phyloP scores from a whole-genome alignment of 2,113 vertebrate species.

The Nansenia antarctica region DNA sequence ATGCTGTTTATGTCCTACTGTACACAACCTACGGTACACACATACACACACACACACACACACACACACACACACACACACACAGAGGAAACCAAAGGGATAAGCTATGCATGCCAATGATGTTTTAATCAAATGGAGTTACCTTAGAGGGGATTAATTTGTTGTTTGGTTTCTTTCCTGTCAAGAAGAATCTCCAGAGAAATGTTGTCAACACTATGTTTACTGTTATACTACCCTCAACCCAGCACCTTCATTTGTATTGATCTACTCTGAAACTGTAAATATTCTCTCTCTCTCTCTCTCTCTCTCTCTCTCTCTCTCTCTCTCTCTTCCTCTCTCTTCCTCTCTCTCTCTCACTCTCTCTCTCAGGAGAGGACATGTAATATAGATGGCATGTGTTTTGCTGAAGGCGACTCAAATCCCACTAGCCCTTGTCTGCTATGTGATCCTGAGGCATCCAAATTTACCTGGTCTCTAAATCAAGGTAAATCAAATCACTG shows the following conservation, averaged over 20 bases:
- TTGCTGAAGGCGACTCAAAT: conserved; percentile 25
- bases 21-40: neutral
- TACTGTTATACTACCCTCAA: neutral
- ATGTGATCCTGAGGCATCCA: conserved; percentile 22
- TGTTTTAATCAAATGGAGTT: conserved; percentile 27
- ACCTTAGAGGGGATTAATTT: neutral
- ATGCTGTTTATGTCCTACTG: conserved; percentile 1
- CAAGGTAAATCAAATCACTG: conserved; percentile 28
- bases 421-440: conserved; percentile 31
- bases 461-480: conserved; percentile 40
- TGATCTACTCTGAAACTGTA: neutral
- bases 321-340: conserved; percentile 15
- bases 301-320: neutral
- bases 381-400: conserved; percentile 60
- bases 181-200: neutral
- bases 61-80: neutral
- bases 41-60: neutral
- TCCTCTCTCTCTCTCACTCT: neutral
- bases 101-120: conserved; percentile 6
- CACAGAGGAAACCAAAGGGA: neutral
- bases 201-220: no score
- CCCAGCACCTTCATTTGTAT: neutral
- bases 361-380: conserved; percentile 69
- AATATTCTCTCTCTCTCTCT: neutral
- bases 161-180: conserved; percentile 28